Base-by-base conservation (phyloP, 1,140 invertebrate species). In the Panulirus ornatus region DNA sequence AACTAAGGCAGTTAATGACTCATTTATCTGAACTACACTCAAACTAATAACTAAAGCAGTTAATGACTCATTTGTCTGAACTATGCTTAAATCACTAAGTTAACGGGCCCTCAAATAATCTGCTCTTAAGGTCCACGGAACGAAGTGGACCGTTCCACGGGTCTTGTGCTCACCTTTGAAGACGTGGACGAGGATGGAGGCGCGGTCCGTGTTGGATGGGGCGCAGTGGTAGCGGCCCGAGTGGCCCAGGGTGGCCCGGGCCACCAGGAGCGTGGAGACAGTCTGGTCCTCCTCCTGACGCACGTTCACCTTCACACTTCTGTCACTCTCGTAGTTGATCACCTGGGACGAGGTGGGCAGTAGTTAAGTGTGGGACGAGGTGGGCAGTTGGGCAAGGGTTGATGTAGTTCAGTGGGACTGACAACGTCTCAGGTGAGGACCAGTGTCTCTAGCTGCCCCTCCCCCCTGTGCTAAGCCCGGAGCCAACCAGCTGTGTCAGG, bases 151-250 rank as follows among this genome's bases (percentile, higher is more conserved):
- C n/a, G n/a, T n/a, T 63, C 8, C 27, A 6, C 27, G 19, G 27
- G 58, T 6, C 58, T 63, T 2, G 19, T 22, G 19, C 58, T n/a
- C 19, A 88, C 86, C 86, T 71, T 88, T 88, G 6, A 70, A 88
- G 0, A 88, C 86, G 22, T 88, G 86, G 1, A 88, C 86, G 40
- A 22, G n/a, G 2, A 88, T 88, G 6, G 54, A 1, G 16, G 86
- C 66, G 5, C 86, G n/a, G 38, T 47, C 44, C 0, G 76, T 78
- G 63, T 88, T 88, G 5, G 86, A 88, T 2, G 86, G 86, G 1
- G 76, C 86, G n/a, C 86, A 88, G 34, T 88, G 76, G 58, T 88
- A 88, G 5, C 54, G 66, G 0, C 86, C 86, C 8, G 86, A 88
- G 63, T 88, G 86, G 34, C 11, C 27, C 22, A 88, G 16, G 1